Conservation (phyloP, 2,888 invertebrate species). For the Boloria euphrosyne region DNA sequence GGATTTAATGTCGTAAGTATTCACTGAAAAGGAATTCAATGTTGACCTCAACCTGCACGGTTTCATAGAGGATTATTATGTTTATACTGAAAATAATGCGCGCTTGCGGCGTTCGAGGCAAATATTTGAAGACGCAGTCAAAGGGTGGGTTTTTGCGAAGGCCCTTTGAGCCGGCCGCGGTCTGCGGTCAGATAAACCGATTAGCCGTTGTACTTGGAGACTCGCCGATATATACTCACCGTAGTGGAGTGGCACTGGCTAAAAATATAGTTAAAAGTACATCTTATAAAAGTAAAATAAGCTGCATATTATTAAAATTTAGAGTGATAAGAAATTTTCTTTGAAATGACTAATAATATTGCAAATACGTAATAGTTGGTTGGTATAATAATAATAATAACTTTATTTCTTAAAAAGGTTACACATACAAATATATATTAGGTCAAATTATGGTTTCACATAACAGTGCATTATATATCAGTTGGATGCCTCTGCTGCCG, state of each 20-base stretch:
- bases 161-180: conserved; percentile 69
- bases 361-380: too few relatives aligned
- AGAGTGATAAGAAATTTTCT: too few relatives aligned
- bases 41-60: conserved; percentile 55
- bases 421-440: too few relatives aligned
- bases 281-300: conserved; percentile 61
- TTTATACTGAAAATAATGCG: conserved; percentile 79
- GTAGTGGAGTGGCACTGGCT: not conserved
- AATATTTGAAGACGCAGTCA: conserved; percentile 79
- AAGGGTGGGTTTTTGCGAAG: conserved; percentile 75
- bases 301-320: not conserved
- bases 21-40: conserved; percentile 56
- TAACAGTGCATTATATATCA: too few relatives aligned
- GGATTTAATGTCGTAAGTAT: conserved; percentile 38
- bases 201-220: conserved; percentile 49
- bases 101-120: conserved; percentile 70
- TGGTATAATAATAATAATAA: too few relatives aligned
- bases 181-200: conserved; percentile 78
- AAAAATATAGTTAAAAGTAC: conserved; percentile 29
- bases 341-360: too few relatives aligned
- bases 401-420: too few relatives aligned
- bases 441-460: too few relatives aligned
- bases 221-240: conserved; percentile 18
- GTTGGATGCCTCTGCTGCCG: too few relatives aligned
- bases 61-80: conserved; percentile 72